Evolutionary conservation across 1,140 invertebrate species (phyloP), one percentile per base, ranked within the genome.

Genomic region (Uloborus diversus): DNA sequence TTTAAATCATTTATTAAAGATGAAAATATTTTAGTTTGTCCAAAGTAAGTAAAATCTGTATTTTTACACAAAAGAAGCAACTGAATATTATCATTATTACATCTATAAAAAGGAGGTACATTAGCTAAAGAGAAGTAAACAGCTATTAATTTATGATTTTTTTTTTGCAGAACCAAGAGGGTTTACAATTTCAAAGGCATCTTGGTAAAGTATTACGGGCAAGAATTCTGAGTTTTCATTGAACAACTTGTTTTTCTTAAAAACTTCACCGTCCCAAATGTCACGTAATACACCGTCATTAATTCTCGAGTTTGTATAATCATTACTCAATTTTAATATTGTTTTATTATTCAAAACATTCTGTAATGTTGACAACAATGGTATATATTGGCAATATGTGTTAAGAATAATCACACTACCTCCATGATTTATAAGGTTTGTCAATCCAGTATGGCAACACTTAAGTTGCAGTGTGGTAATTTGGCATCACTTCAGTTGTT

Each of bases 111-210:
- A 32, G 28, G 28, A 27, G 68, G 28, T 30, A 70, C 13, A 53
- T 70, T 53, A 11, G 51, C 64, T 23, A 70, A 30, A 70, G 49
- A 53, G 56, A 53, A 70, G 30, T 70, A 70, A 9, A 70, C 68
- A 2, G 23, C 49, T 13, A 70, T 5, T 30, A 70, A 13, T 56
- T 70, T 70, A 30, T 56, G n/a, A n/a, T n/a, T 2, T 56, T 2
- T 32, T 53, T 33, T 70, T 70, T n/a, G 68, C 68, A 53, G 49
- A 70, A 30, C 68, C 68, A 30, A 70, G 51, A 28, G 49, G 68
- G 25, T 70, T 70, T n/a, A 33, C 68, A 9, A 56, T 35, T 53
- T 70, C 68, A 53, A 53, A 51, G 9, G 68, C n/a, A 37, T 70
- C 68, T 32, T 70, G 47, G 56, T 35, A 70, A 11, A 68, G 4